Evolutionary conservation across 2,888 invertebrate species (phyloP), one percentile per base, ranked within the genome.

Genomic region (Thera britannica): DNA sequence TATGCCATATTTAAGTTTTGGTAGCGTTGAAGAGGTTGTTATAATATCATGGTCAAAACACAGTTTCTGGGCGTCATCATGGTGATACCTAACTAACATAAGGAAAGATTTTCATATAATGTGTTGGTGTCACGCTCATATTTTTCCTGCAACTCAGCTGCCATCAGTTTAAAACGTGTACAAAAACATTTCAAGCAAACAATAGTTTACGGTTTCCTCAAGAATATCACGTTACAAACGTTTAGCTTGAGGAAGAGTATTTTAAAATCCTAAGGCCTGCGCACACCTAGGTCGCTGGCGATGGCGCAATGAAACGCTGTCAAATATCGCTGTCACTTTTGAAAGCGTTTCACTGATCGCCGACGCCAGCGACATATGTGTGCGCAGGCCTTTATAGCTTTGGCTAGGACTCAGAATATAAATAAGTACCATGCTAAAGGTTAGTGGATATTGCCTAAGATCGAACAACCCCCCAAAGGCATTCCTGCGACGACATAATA

Each of bases 401-500:
- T 61, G 54, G 62, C 59, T 60, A 46, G 44, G 44, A 7, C 44
- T 9, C 44, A 46, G 44, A 46, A 46, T 46, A 46, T 9, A 46
- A 7, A 9, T 9, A 9, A 46, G 44, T 9, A 7, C 5, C 41
- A 23, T 4, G 7, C 41, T 41, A 41, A 1, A 67, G 73, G 64
- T 71, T 65, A 69, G 66, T 69, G 71, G 71, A 71, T 75, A 72
- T 71, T 64, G 55, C 56, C 56, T 64, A 66, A 73, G 67, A 62
- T 69, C 69, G 60, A 71, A 73, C 68, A 67, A 74, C 71, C 72
- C 68, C 63, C 56, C 66, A 66, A 67, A 73, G 62, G 57, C 23
- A 57, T 62, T 58, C 51, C 48, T 65, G 52, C 46, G 63, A 65
- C 62, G 38, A 61, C 48, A 66, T 52, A 2, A 63, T 55, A n/a